Evolutionary conservation across 1,140 invertebrate species (phyloP).

Genomic region (Neodiprion lecontei): DNA sequence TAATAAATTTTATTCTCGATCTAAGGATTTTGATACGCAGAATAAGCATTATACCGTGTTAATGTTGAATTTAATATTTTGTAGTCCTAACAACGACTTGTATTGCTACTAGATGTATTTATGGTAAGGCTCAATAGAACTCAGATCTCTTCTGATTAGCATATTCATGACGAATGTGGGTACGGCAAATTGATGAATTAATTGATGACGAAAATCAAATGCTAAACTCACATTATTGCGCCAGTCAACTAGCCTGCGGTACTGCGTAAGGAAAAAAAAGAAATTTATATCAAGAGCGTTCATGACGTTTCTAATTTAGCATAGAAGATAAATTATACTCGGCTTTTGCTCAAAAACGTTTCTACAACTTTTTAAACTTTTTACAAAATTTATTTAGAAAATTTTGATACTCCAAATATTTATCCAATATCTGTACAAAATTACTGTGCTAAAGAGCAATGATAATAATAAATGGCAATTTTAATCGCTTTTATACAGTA

Average conservation of each 20-base stretch:
- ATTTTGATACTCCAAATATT: conserved; percentile 8
- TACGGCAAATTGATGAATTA: neutral
- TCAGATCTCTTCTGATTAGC: neutral
- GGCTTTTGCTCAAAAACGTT: conserved; percentile 4
- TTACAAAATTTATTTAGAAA: neutral
- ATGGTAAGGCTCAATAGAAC: neutral
- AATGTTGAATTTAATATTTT: neutral
- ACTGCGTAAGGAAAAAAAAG: neutral
- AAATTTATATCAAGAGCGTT: neutral
- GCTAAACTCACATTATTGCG: neutral
- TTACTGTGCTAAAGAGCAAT: neutral
- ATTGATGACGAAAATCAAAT: neutral
- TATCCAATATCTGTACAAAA: conserved; percentile 4
- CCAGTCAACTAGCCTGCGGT: neutral
- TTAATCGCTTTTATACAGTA: neutral
- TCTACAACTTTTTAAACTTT: neutral
- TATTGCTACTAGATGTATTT: neutral
- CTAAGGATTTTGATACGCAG: neutral
- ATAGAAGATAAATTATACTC: conserved; percentile 1
- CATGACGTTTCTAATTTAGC: neutral
- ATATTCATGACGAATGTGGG: neutral
- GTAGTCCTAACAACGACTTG: neutral
- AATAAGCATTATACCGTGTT: neutral
- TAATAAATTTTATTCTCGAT: too few species aligned
- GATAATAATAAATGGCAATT: neutral